Conservation (phyloP, 2,888 invertebrate genomes). For the Drosophila fungiperda region DNA sequence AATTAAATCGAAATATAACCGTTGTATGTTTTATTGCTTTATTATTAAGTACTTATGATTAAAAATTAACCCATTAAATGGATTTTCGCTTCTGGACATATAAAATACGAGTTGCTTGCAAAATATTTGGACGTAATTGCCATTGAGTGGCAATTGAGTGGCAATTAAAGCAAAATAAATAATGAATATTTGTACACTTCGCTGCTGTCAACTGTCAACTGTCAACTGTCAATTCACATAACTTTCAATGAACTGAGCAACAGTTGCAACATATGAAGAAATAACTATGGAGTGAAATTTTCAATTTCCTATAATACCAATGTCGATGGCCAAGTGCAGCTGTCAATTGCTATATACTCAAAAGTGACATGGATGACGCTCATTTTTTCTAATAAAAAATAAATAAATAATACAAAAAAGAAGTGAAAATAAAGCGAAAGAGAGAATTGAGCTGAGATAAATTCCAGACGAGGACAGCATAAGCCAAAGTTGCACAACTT, state of each 20-base stretch:
- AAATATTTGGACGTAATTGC: constrained; percentile 48
- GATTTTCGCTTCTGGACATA: constrained; percentile 27
- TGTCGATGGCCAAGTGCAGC: constrained; percentile 30
- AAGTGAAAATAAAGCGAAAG: constrained; percentile 2
- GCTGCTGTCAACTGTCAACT: constrained; percentile 41
- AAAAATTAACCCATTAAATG: constrained; percentile 21
- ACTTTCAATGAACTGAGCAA: constrained; percentile 45
- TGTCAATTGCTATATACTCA: constrained; percentile 53
- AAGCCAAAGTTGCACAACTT: constrained; percentile 40
- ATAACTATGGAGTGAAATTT: constrained; percentile 20
- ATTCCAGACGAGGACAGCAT: constrained; percentile 48
- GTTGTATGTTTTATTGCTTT: not conserved
- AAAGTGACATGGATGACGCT: constrained; percentile 42
- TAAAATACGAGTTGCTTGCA: constrained; percentile 33
- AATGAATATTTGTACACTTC: constrained; percentile 42
- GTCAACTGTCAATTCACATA: constrained; percentile 41
- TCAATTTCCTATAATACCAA: constrained; percentile 20
- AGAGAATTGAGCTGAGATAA: constrained; percentile 41
- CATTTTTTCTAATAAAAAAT: constrained; percentile 31
- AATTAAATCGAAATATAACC: not conserved
- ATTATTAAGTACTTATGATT: not conserved
- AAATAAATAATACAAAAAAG: constrained; percentile 8
- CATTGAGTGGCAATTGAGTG: constrained; percentile 38
- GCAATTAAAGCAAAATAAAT: constrained; percentile 52
- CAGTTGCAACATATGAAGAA: not conserved